Evolutionary conservation across 2,888 invertebrate genomes (phyloP), one percentile per base, ranked within the genome.

Genomic region (Agapostemon virescens): DNA sequence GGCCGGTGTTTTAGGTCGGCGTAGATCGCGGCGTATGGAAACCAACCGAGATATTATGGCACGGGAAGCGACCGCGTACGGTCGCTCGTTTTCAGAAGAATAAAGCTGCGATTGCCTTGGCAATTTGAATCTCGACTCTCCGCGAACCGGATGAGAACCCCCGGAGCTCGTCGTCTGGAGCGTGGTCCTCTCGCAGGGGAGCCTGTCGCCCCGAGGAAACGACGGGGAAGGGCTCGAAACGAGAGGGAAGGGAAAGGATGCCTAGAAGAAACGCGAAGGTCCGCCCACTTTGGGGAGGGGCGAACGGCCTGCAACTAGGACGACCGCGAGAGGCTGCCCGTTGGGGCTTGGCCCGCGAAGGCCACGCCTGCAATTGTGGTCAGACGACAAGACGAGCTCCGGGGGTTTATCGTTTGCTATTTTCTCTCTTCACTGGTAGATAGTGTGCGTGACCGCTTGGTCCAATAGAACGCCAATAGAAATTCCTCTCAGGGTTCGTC

Each of bases 11-110:
- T 49, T 49, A 49, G 26, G 42, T 23, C 40, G 63, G 23, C 15
- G n/a, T 61, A 30, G 61, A 55, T 71, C 71, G 36, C 38, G 61
- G 33, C 36, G 36, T 45, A 26, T 30, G 58, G 30, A 40, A 1
- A 30, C 9, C 55, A 55, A 26, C 49, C 55, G 68, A 70, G 75
- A 64, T 58, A 74, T 70, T 33, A 55, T 55, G 55, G 42, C 55
- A 42, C 74, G 23, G 20, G n/a, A 42, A 26, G 30, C 20, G 15
- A 55, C 17, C 40, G 33, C 40, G 33, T 30, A 33, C 30, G 45
- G 45, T 42, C 55, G 55, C 55, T 55, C 26, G n/a, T n/a, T n/a
- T 23, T 55, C 26, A 26, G 55, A 55, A 55, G 26, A 55, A 55
- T 17, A 55, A 55, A 55, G 26, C 55, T 55, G 55, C 26, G 55